Base-by-base conservation (phyloP, 1,140 invertebrate species). In the Maniola jurtina region DNA sequence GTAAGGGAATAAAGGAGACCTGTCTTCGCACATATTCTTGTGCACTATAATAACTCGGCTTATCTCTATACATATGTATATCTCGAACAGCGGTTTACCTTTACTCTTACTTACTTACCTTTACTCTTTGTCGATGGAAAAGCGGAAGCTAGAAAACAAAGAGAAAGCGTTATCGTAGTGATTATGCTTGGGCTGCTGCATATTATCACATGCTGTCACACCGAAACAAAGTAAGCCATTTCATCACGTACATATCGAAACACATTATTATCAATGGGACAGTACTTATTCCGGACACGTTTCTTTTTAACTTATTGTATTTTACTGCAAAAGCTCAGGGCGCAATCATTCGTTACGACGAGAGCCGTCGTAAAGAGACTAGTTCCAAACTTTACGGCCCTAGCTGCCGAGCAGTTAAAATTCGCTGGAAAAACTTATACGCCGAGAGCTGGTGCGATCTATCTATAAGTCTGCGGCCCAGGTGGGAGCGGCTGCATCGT, bases 281-380 rank as follows among this genome's bases (percentile, higher is more conserved):
- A 36, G 57, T 25, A n/a, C n/a, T n/a, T n/a, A 68, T 68, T 68
- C 66, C 0, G n/a, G 48, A 36, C 66, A 68, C 66, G 66, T 68
- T 40, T 58, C 60, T 68, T 40, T 64, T 56, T 64, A 64, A 52
- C 48, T 69, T 64, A 64, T 64, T 69, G 67, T 68, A 68, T 70
- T 65, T 70, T 55, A 64, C 58, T 62, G 56, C 38, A 45, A 63
- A 48, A 35, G 52, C 61, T 68, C 73, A 66, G 71, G 64, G 69
- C 70, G 71, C 79, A 86, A 83, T 84, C 81, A 81, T 83, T 77
- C 68, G 80, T 81, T 86, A 86, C 81, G 76, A 80, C 66, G 65
- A 71, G 74, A 70, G 57, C 59, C 68, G 71, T 77, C 76, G 71
- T 86, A 86, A 86, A 86, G 78, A 79, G 82, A 83, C 78, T 81